These are phyloP conservation scores for Clupea harengus DNA, from an alignment of 2,113 vertebrate genomes.

Conservation along the genomic window DNA sequence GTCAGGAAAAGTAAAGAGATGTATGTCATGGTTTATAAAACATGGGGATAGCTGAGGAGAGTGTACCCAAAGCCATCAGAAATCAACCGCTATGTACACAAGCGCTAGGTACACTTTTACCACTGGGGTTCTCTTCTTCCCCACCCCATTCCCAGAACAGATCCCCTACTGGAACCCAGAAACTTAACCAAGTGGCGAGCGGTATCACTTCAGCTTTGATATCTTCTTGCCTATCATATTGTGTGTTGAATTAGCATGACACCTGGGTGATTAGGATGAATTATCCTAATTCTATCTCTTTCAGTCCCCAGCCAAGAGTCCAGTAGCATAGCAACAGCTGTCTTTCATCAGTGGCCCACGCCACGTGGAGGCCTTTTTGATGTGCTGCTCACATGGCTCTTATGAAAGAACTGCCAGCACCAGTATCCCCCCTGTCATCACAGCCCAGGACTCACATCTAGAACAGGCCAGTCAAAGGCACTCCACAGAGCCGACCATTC, in stretches of 20 bases:
- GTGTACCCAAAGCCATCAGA: too few relatives aligned
- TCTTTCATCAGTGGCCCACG: constrained; percentile 46
- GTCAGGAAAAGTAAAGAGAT: too few relatives aligned
- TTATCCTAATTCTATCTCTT: constrained; percentile 29
- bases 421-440: constrained; percentile 47
- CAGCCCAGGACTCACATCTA: constrained; percentile 48
- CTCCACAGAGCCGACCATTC: constrained; percentile 31
- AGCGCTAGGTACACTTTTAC: neutral
- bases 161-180: neutral
- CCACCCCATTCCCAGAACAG: neutral
- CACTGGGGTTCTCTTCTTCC: neutral
- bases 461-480: constrained; percentile 44
- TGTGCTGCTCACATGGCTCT: constrained; percentile 43
- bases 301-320: constrained; percentile 33
- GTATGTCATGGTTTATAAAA: too few relatives aligned
- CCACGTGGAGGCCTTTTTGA: constrained; percentile 46
- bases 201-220: constrained; percentile 23
- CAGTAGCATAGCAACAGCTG: constrained; percentile 20
- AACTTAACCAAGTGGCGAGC: too few relatives aligned
- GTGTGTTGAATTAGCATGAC: constrained; percentile 23
- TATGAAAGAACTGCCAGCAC: constrained; percentile 47
- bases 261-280: constrained; percentile 33
- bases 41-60: too few relatives aligned
- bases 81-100: neutral
- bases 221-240: constrained; percentile 24